These are phyloP conservation scores for Drosophila murphyi DNA, from an alignment of 1,140 invertebrate species.

Conservation along the genomic window DNA sequence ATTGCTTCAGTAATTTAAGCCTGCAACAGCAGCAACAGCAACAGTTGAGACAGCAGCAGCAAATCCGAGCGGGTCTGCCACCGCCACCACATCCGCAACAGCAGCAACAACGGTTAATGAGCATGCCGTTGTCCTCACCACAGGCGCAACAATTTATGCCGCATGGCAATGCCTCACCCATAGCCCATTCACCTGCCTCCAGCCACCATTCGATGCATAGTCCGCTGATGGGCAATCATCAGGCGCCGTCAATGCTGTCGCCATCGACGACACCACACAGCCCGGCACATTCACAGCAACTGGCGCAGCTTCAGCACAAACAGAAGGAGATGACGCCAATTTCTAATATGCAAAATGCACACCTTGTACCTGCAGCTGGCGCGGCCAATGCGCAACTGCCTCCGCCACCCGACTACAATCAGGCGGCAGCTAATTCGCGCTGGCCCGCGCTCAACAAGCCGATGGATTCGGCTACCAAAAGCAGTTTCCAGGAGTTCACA, in stretches of 20 bases:
- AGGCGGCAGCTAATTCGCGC: slow-evolving; percentile 82
- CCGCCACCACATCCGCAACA: slow-evolving; percentile 75
- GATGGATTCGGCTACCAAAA: slow-evolving; percentile 87
- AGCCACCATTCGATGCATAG: slow-evolving; percentile 83
- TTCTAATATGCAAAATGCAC: slow-evolving; percentile 50
- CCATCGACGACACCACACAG: slow-evolving; percentile 49
- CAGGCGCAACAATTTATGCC: slow-evolving; percentile 69
- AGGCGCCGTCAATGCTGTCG: slow-evolving; percentile 73
- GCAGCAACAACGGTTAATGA: slow-evolving; percentile 79
- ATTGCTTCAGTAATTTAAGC: slow-evolving; percentile 64
- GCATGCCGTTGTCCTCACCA: slow-evolving; percentile 58
- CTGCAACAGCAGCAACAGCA: slow-evolving; percentile 61
- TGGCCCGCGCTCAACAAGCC: slow-evolving; percentile 85
- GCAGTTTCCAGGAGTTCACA: slow-evolving; percentile 87
- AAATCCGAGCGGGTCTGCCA: slow-evolving; percentile 54
- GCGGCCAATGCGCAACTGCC: slow-evolving; percentile 65
- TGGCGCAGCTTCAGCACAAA: slow-evolving; percentile 40
- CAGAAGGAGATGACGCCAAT: slow-evolving; percentile 57
- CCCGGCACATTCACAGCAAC: slow-evolving; percentile 48
- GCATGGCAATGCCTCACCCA: slow-evolving; percentile 73
- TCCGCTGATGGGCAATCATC: slow-evolving; percentile 75
- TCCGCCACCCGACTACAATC: slow-evolving; percentile 85
- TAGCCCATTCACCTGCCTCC: slow-evolving; percentile 82
- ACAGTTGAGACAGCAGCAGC: slow-evolving; percentile 57
- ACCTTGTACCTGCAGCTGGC: slow-evolving; percentile 71